Conservation (phyloP, 2,888 invertebrate species). For the Eupithecia tripunctaria region DNA sequence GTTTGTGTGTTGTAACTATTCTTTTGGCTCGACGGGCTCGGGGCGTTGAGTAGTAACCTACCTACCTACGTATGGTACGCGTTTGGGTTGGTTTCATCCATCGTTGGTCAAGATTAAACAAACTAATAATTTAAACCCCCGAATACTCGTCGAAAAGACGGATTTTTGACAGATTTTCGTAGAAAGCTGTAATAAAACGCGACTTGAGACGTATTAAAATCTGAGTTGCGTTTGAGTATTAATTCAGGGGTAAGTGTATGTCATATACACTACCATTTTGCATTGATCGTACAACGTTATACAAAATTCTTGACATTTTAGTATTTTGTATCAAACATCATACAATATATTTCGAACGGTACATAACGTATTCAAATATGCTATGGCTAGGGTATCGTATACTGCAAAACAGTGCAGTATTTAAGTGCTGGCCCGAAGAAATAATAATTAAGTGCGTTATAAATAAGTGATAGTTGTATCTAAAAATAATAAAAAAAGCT, state of each 20-base stretch:
- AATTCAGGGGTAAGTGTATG: too few species aligned
- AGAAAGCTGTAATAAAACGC: too few species aligned
- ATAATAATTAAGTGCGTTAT: not conserved
- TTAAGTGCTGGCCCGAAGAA: not conserved
- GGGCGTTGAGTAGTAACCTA: not conserved
- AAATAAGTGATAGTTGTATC: too few species aligned
- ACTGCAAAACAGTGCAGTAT: not conserved
- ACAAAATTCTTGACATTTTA: too few species aligned
- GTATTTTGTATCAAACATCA: not conserved
- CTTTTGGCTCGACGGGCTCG: slow-evolving; percentile 24
- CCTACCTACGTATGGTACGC: not conserved
- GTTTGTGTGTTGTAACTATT: slow-evolving; percentile 42
- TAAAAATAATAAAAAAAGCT: not conserved
- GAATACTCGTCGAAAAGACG: too few species aligned
- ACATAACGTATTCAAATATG: not conserved
- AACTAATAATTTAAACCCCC: slow-evolving; percentile 6
- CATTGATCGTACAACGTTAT: not conserved
- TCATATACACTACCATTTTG: too few species aligned
- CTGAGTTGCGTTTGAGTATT: too few species aligned
- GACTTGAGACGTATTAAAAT: too few species aligned
- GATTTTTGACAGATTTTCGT: too few species aligned
- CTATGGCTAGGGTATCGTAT: not conserved
- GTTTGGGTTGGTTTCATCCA: not conserved
- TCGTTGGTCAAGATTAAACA: not conserved
- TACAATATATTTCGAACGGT: not conserved